These are phyloP conservation scores for Ophion costatus DNA, from an alignment of 2,888 invertebrate species.

Conservation along the genomic window DNA sequence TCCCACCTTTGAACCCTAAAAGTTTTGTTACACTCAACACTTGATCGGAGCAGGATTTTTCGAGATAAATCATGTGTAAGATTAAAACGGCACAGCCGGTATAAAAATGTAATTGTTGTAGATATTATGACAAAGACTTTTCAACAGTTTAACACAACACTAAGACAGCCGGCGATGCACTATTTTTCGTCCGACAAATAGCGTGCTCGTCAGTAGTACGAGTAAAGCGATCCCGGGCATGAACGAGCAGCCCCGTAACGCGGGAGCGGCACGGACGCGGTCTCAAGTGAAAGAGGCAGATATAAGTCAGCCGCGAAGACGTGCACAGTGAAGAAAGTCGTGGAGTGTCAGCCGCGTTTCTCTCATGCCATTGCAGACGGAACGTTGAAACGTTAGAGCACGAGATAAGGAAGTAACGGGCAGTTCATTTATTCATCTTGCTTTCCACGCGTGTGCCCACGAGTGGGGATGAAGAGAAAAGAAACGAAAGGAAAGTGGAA, in stretches of 20 bases:
- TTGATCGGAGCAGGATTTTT: too few species aligned
- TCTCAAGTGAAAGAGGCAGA: slow-evolving; percentile 40
- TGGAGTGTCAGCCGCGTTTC: background rate
- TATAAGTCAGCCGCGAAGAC: slow-evolving; percentile 24
- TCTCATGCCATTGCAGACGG: background rate
- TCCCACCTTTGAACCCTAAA: too few species aligned
- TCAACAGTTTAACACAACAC: background rate
- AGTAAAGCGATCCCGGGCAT: slow-evolving; percentile 53
- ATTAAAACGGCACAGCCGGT: too few species aligned
- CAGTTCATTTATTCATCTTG: slow-evolving; percentile 24
- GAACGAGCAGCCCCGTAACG: background rate
- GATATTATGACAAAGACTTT: background rate
- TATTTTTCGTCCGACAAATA: background rate
- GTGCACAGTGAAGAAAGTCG: slow-evolving; percentile 3
- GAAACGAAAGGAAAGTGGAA: background rate
- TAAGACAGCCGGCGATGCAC: background rate
- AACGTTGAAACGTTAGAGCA: background rate
- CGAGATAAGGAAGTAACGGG: background rate
- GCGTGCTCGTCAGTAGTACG: slow-evolving; percentile 40
- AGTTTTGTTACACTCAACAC: too few species aligned
- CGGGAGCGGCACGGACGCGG: background rate
- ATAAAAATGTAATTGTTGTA: background rate
- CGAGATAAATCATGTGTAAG: too few species aligned
- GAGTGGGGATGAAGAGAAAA: slow-evolving; percentile 5
- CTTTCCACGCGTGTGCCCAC: background rate